Conservation (phyloP, 1,140 invertebrate genomes). For the Procambarus clarkii region DNA sequence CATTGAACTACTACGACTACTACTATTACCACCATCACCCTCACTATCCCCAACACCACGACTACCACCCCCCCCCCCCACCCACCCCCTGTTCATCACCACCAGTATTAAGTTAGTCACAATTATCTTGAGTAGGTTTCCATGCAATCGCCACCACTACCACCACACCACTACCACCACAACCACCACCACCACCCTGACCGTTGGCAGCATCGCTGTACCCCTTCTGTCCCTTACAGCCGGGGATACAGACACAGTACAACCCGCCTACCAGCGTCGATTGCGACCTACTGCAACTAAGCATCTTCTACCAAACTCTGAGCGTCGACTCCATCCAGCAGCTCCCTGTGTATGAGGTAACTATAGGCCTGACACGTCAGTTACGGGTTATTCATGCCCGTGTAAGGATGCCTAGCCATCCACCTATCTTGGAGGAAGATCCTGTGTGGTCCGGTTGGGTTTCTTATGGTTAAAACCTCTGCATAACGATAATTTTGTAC, state of each 20-base stretch:
- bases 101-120: too few species aligned
- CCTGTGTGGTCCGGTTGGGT: too few species aligned
- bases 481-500: too few species aligned
- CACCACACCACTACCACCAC: neutral
- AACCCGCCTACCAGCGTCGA: neutral
- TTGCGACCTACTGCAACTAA: neutral
- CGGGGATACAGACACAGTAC: neutral
- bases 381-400: too few species aligned
- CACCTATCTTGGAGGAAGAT: too few species aligned
- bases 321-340: neutral
- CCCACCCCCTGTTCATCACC: too few species aligned
- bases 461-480: too few species aligned
- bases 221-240: neutral
- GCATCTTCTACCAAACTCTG: slow-evolving; percentile 5
- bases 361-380: neutral
- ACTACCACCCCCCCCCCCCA: neutral
- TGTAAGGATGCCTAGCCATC: too few species aligned
- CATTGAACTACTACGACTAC: neutral
- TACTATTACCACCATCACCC: neutral
- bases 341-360: neutral
- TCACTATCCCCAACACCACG: neutral
- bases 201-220: neutral
- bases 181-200: neutral
- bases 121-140: too few species aligned
- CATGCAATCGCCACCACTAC: neutral